Base-by-base conservation (phyloP, 2,113 vertebrate genomes). In the Corapipo altera region DNA sequence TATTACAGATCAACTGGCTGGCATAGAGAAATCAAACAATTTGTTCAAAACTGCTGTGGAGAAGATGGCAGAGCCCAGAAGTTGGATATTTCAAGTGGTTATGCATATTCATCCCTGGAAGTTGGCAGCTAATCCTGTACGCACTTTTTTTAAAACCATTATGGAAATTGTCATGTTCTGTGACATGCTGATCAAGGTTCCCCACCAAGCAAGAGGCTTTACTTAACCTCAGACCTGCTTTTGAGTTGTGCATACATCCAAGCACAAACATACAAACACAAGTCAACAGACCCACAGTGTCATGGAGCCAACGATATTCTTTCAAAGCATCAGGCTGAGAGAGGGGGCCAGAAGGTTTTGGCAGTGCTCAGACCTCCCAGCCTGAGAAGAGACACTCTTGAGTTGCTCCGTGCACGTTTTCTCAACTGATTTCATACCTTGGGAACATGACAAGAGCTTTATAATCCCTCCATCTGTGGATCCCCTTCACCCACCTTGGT, bases 311-410 rank as follows among this genome's bases (percentile, higher is more conserved):
- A 89, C 0, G 11, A 88, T 87, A 82, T 16, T 87, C 92, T 58
- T 79, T 93, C 73, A 96, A 89, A 93, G 72, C 82, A 93, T 6
- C 48, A 37, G 85, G 32, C 76, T 85, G 41, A 54, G 52, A 86
- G 79, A 92, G 37, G 83, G 65, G 91, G 88, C 90, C 96, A 96
- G 89, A 73, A 91, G 77, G 37, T 73, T 69, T 75, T 92, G 95
- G 95, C 93, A 92, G n/a, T 2, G 4, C 66, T 96, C 84, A 94
- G 96, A 97, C 96, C 96, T 96, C 96, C 96, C 96, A 96, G 88
- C 23, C 80, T 95, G 92, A 75, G 64, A 62, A 82, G 39, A 70
- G 65, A 93, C 44, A 41, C 49, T 89, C 58, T 74, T 1, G 2
- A 57, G 58, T 52, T 81, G 67, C 23, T 94, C 73, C 86, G 35